Evolutionary conservation across 2,797 vertebrate species (phyloP), one percentile per base, ranked within the genome.

Genomic region (Uromys caudimaculatus): DNA sequence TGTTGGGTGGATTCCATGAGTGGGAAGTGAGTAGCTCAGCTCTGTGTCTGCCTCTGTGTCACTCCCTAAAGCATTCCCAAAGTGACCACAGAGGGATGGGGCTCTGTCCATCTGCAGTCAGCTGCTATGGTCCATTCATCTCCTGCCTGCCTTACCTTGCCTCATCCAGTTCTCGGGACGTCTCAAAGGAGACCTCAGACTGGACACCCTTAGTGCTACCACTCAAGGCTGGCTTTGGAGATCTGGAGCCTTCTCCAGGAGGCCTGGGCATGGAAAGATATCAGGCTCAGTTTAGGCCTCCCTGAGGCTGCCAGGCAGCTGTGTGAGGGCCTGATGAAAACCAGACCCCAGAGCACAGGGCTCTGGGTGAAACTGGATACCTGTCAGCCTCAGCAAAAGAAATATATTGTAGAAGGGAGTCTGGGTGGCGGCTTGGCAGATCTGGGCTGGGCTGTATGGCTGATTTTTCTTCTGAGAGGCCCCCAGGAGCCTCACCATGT

Each of bases 261-360:
- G 7, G 35, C 27, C 24, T 52, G 23, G 6, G 81, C 81, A 89
- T 19, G 44, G 83, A 64, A 91, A 79, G 69, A 71, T 32, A n/a
- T 71, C 54, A 67, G 91, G 29, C 69, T 87, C 78, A 41, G 14
- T 24, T 16, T 0, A 77, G 84, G 83, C 52, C 78, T 87, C 58
- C 6, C 32, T 0, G 21, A 97, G 94, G 94, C 79, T 95, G 92
- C 95, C 95, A 96, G 96, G 89, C 47, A n/a, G 12, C 50, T 95
- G 78, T 96, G 95, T 13, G 89, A 52, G 94, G 93, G 94, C 96
- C 62, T 97, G 97, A 98, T 98, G 98, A 96, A 98, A 98, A 98
- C 73, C 98, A 98, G 98, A 95, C 91, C 75, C 87, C 71, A 93
- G 96, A 96, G 89, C 62, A 47, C 1, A 75, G 97, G 93, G 90